A percentile compares a stretch with the other conserved stretches of the same genome.
These are phyloP conservation scores for Saccopteryx bilineata DNA, from an alignment of 2,113 vertebrate genomes.

Conservation along the genomic window DNA sequence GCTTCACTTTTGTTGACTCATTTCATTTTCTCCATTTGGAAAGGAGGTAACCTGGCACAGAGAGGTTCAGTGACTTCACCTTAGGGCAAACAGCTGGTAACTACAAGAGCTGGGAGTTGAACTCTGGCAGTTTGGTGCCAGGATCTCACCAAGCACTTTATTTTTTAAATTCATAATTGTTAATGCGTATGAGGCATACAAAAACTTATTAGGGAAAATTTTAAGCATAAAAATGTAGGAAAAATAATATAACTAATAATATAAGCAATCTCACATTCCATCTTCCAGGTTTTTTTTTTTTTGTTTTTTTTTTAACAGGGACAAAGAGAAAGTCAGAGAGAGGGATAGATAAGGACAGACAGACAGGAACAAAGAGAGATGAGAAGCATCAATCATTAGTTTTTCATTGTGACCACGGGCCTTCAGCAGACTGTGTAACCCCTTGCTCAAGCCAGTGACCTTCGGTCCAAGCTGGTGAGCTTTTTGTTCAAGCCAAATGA, in stretches of 20 bases:
- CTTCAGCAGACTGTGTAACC: too few relatives aligned
- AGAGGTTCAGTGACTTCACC: background rate
- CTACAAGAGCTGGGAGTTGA: background rate
- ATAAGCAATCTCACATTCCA: background rate
- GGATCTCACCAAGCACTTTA: background rate
- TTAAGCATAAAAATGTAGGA: conserved; percentile 29
- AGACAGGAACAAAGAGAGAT: too few relatives aligned
- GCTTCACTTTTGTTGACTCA: background rate
- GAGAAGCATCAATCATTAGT: too few relatives aligned
- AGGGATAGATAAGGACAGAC: too few relatives aligned
- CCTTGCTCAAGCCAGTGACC: too few relatives aligned
- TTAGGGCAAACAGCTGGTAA: conserved; percentile 22
- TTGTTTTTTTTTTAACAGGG: too few relatives aligned
- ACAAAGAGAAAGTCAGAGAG: too few relatives aligned
- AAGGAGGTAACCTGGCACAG: conserved; percentile 19
- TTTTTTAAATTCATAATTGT: background rate
- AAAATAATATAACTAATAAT: conserved; percentile 33
- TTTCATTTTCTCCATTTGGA: background rate
- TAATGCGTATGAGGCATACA: background rate
- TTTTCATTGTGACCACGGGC: too few relatives aligned
- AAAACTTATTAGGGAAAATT: background rate
- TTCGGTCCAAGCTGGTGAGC: too few relatives aligned
- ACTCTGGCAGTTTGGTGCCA: background rate
- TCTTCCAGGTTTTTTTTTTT: background rate
- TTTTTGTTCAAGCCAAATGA: too few relatives aligned